These are phyloP conservation scores for Andrena marginata DNA, from an alignment of 2,888 invertebrate species.

Conservation along the genomic window DNA sequence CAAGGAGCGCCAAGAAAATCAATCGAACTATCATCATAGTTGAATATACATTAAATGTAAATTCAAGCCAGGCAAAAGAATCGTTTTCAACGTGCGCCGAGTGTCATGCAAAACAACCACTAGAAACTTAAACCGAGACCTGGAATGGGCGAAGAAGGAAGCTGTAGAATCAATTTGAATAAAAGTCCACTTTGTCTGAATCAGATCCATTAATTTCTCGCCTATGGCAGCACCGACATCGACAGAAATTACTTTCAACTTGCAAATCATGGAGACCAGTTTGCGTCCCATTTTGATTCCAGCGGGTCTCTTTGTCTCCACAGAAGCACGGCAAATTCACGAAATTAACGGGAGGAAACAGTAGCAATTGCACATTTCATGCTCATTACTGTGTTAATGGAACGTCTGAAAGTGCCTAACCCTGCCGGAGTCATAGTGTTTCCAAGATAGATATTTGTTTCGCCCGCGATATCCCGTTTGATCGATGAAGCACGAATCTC, in stretches of 20 bases:
- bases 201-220: neutral
- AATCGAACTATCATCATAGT: too few relatives aligned
- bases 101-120: too few relatives aligned
- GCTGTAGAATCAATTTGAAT: neutral
- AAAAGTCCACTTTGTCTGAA: neutral
- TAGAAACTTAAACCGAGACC: too few relatives aligned
- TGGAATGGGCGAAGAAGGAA: too few relatives aligned
- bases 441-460: neutral
- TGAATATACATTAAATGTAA: too few relatives aligned
- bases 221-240: neutral
- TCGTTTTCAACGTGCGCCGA: too few relatives aligned
- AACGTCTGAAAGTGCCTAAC: neutral
- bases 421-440: neutral
- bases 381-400: slow-evolving; percentile 8
- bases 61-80: too few relatives aligned
- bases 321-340: slow-evolving; percentile 10
- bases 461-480: neutral
- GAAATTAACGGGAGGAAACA: neutral
- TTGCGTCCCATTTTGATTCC: slow-evolving; percentile 11
- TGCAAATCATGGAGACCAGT: slow-evolving; percentile 28
- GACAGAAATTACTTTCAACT: slow-evolving; percentile 9
- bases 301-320: neutral
- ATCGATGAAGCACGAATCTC: neutral
- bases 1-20: too few relatives aligned
- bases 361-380: neutral